phyloP scores from a whole-genome alignment of 2,113 vertebrate species.

The Myxocyprinus asiaticus region DNA sequence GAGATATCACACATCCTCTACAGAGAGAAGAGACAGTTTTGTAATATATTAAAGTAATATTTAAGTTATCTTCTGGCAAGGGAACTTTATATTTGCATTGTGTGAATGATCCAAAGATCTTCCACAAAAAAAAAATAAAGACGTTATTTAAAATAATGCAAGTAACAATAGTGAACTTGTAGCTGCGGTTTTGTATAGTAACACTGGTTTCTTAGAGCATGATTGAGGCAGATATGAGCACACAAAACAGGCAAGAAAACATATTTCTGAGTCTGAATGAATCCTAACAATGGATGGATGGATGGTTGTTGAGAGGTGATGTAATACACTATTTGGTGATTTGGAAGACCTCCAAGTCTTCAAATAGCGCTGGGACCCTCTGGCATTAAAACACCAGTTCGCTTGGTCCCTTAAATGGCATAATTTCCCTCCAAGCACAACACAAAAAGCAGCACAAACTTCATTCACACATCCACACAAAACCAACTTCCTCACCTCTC shows the following conservation, averaged over 20 bases:
- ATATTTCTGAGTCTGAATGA: too few relatives aligned
- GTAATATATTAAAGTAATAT: too few relatives aligned
- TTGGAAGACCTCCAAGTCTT: constrained; percentile 53
- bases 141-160: background rate
- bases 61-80: too few relatives aligned
- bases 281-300: constrained; percentile 28
- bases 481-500: constrained; percentile 6
- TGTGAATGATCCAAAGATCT: too few relatives aligned
- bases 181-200: background rate
- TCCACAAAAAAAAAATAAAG: too few relatives aligned
- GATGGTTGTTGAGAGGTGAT: constrained; percentile 70
- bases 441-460: constrained; percentile 50
- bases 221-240: background rate
- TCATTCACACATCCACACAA: constrained; percentile 50
- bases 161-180: background rate
- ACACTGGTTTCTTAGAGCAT: constrained; percentile 15
- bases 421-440: constrained; percentile 66
- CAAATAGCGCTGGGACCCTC: constrained; percentile 60
- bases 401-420: constrained; percentile 75
- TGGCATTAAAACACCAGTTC: constrained; percentile 68
- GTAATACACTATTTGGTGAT: constrained; percentile 59
- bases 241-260: constrained; percentile 34
- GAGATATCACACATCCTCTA: too few relatives aligned
- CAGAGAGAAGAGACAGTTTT: too few relatives aligned
- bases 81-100: too few relatives aligned